Conservation (phyloP, 2,113 vertebrate species). For the Ammodytes marinus region DNA sequence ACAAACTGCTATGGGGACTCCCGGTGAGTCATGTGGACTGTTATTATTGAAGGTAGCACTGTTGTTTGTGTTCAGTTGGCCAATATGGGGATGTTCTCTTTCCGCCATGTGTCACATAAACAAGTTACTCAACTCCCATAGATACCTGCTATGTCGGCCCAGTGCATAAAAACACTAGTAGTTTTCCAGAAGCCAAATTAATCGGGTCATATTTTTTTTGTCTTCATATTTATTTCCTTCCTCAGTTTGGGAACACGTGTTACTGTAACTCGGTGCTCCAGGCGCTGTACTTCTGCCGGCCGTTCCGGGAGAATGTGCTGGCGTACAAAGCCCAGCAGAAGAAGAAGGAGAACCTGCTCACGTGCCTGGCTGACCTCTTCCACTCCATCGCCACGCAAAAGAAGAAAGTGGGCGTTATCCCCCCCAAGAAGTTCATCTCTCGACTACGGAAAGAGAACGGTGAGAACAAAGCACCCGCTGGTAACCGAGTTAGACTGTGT, state of each 20-base stretch:
- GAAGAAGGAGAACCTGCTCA: conserved; percentile 98
- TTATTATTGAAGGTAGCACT: neutral
- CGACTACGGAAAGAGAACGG: conserved; percentile 96
- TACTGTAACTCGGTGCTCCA: conserved; percentile 99
- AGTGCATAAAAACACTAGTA: neutral
- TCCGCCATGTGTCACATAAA: conserved; percentile 30
- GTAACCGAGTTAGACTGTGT: neutral
- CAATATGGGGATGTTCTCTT: conserved; percentile 5
- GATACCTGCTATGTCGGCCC: neutral
- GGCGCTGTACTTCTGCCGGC: conserved; percentile 96
- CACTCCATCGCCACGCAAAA: conserved; percentile 99
- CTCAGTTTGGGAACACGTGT: conserved; percentile 98
- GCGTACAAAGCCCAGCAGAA: conserved; percentile 98
- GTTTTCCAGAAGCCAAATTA: neutral
- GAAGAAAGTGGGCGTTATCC: conserved; percentile 99
- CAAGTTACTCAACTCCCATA: neutral
- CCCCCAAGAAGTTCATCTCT: conserved; percentile 99
- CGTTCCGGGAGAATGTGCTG: conserved; percentile 97
- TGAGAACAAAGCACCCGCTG: conserved; percentile 72
- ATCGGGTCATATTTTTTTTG: neutral
- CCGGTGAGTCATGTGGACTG: conserved; percentile 56
- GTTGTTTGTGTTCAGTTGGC: conserved; percentile 35
- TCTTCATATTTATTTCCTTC: conserved; percentile 17
- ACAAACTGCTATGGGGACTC: conserved; percentile 24
- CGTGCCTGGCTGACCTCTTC: conserved; percentile 97